Conservation (phyloP, 1,140 invertebrate genomes). For the Meloidogyne floridensis region DNA sequence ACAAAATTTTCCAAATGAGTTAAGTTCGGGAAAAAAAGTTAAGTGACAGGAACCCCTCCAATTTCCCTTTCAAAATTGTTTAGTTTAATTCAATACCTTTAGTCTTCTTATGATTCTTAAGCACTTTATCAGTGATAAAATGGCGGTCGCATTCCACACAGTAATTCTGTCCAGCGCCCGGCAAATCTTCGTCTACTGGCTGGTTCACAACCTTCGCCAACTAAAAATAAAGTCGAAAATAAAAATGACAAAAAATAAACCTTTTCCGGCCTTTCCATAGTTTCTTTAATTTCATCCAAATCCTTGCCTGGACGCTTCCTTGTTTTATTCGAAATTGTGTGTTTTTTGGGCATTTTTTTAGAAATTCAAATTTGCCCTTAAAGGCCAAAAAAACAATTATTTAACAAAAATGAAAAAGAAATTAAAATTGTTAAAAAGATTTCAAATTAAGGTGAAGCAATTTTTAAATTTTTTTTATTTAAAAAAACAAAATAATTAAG, state of each 20-base stretch:
- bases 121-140: conserved; percentile 49
- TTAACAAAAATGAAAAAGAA: background rate
- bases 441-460: too few species aligned
- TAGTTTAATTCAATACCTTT: conserved; percentile 38
- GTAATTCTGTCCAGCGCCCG: conserved; percentile 69
- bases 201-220: conserved; percentile 62
- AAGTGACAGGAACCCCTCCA: too few species aligned
- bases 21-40: too few species aligned
- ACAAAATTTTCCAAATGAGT: background rate
- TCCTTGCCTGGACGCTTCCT: conserved; percentile 68
- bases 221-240: background rate
- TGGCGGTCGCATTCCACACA: conserved; percentile 68
- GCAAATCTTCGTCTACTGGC: conserved; percentile 67
- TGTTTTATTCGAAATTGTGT: conserved; percentile 52
- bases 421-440: background rate
- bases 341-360: conserved; percentile 60
- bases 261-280: conserved; percentile 67
- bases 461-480: too few species aligned
- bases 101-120: conserved; percentile 49
- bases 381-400: background rate
- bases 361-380: background rate
- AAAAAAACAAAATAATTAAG: too few species aligned
- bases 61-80: too few species aligned
- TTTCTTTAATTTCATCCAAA: conserved; percentile 69
- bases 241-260: background rate